Percentiles rank a stretch among this genome's conserved stretches.
phyloP scores from a whole-genome alignment of 2,888 invertebrate species.

The Tetragnatha montana region DNA sequence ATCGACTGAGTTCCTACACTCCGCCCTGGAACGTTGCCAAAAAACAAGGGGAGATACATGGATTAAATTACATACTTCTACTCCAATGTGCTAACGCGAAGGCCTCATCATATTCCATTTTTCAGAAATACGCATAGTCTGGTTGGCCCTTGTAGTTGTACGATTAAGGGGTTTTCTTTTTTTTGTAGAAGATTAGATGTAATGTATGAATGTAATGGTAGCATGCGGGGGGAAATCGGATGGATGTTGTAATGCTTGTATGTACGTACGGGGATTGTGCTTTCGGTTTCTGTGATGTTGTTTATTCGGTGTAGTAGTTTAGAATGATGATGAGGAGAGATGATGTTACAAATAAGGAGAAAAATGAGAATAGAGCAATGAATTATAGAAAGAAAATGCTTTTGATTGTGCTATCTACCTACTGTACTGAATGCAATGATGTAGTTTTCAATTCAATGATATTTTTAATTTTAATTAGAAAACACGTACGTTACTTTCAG shows the following conservation, averaged over 20 bases:
- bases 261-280: too few species aligned
- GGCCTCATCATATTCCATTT: constrained; percentile 9
- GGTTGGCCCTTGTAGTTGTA: not conserved
- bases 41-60: constrained; percentile 12
- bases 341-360: too few species aligned
- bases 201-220: not conserved
- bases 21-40: constrained; percentile 42
- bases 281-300: too few species aligned
- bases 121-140: not conserved
- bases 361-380: too few species aligned
- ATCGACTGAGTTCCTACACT: constrained; percentile 39
- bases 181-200: not conserved
- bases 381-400: too few species aligned
- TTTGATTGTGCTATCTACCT: too few species aligned
- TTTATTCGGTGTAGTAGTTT: too few species aligned
- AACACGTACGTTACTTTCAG: too few species aligned
- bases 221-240: not conserved
- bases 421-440: too few species aligned
- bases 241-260: not conserved
- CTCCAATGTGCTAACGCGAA: constrained; percentile 3
- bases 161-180: not conserved
- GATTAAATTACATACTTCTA: constrained; percentile 42
- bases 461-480: too few species aligned
- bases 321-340: too few species aligned
- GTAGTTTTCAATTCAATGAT: too few species aligned